Evolutionary conservation across 2,888 invertebrate genomes (phyloP).

Genomic region (Cenopis cana): DNA sequence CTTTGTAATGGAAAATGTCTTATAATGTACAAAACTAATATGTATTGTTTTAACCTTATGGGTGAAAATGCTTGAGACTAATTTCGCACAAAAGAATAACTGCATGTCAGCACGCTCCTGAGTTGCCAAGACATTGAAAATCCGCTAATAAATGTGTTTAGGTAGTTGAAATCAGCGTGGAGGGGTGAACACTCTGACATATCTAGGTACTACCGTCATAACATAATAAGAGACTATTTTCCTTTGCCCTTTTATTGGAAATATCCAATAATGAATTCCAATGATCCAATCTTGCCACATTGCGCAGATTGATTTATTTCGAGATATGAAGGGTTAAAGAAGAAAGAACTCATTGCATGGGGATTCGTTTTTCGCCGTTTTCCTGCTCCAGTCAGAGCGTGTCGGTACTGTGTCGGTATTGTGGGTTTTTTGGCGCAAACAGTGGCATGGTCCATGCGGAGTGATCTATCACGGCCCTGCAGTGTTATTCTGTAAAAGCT

Average conservation of each 20-base stretch:
- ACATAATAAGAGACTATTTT: slow-evolving; percentile 16
- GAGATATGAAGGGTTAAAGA: slow-evolving; percentile 38
- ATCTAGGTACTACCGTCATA: not conserved
- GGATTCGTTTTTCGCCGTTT: slow-evolving; percentile 53
- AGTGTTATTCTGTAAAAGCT: slow-evolving; percentile 17
- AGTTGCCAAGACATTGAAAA: slow-evolving; percentile 12
- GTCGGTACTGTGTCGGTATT: slow-evolving; percentile 66
- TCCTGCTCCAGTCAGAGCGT: slow-evolving; percentile 63
- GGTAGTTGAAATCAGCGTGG: not conserved
- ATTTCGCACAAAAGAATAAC: slow-evolving; percentile 32
- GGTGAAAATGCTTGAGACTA: slow-evolving; percentile 18
- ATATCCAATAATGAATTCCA: not conserved
- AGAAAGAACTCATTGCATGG: slow-evolving; percentile 35
- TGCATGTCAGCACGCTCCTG: slow-evolving; percentile 14
- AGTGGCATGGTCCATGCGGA: slow-evolving; percentile 52
- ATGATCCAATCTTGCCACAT: slow-evolving; percentile 24
- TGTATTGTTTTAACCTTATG: not conserved
- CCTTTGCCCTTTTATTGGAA: not conserved
- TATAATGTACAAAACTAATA: not conserved
- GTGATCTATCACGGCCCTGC: slow-evolving; percentile 46
- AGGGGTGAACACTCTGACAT: not conserved
- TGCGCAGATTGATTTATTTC: slow-evolving; percentile 36
- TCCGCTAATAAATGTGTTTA: not conserved
- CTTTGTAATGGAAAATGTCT: not conserved
- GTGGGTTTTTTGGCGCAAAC: slow-evolving; percentile 61